Conservation (phyloP, 2,113 vertebrate species). For the Formicarius rufipectus region DNA sequence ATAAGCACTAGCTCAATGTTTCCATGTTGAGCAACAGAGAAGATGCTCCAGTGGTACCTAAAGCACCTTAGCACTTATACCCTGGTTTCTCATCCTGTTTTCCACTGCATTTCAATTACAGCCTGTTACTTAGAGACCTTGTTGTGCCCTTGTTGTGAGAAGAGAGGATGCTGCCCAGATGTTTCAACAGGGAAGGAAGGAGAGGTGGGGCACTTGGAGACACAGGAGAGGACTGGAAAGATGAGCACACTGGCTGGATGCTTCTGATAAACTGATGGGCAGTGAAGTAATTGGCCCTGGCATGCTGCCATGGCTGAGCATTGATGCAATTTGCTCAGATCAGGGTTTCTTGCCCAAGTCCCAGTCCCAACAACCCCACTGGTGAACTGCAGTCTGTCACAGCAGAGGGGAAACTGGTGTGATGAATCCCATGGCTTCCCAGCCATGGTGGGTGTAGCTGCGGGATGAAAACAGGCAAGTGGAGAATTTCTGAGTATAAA, state of each 20-base stretch:
- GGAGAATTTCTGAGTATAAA: not conserved
- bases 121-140: not conserved
- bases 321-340: not conserved
- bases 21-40: not conserved
- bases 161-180: not conserved
- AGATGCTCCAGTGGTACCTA: not conserved
- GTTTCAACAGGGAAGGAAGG: not conserved
- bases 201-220: not conserved
- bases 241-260: not conserved
- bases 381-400: not conserved
- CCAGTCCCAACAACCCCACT: not conserved
- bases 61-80: not conserved
- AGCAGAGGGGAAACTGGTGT: not conserved
- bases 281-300: not conserved
- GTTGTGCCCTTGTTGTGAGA: not conserved
- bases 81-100: not conserved
- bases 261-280: constrained; percentile 4
- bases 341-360: not conserved
- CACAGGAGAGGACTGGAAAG: not conserved
- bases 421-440: not conserved
- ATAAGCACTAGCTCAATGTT: not conserved
- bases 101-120: not conserved
- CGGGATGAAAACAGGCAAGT: not conserved
- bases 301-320: not conserved
- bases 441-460: not conserved